A percentile compares a stretch with the other conserved stretches of the same genome.
Conservation (phyloP, 2,113 vertebrate genomes). For the Osmerus mordax region DNA sequence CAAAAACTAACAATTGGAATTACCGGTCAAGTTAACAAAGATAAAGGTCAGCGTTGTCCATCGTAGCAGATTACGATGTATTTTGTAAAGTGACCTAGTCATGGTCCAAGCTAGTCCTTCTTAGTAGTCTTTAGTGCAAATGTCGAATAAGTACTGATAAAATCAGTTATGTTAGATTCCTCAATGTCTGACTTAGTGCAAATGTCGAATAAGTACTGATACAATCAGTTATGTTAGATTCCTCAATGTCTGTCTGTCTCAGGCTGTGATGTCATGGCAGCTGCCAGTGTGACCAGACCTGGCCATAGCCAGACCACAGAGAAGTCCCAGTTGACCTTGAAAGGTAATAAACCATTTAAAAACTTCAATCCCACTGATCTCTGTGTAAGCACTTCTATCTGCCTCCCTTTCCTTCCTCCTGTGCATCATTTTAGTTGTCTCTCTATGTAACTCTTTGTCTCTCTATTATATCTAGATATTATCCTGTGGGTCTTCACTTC, state of each 20-base stretch:
- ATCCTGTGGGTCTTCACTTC: too few relatives aligned
- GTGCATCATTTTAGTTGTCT: not conserved
- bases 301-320: conserved; percentile 73
- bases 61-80: too few relatives aligned
- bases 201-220: not conserved
- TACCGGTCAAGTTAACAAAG: too few relatives aligned
- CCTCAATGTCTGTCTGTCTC: conserved; percentile 43
- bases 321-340: conserved; percentile 87
- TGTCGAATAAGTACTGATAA: too few relatives aligned
- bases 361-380: not conserved
- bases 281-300: conserved; percentile 82
- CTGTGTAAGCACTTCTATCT: not conserved
- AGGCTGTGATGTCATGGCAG: conserved; percentile 88
- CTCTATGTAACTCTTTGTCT: too few relatives aligned
- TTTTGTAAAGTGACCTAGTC: too few relatives aligned
- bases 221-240: not conserved
- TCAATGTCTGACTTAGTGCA: not conserved
- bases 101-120: too few relatives aligned
- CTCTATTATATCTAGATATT: too few relatives aligned
- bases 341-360: conserved; percentile 73
- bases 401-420: not conserved
- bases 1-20: too few relatives aligned
- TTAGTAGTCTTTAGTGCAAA: too few relatives aligned
- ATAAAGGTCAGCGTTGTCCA: too few relatives aligned
- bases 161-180: too few relatives aligned